A percentile compares a stretch with the other conserved stretches of the same genome.
Evolutionary conservation across 1,140 invertebrate species (phyloP).

Genomic region (Fopius arisanus): DNA sequence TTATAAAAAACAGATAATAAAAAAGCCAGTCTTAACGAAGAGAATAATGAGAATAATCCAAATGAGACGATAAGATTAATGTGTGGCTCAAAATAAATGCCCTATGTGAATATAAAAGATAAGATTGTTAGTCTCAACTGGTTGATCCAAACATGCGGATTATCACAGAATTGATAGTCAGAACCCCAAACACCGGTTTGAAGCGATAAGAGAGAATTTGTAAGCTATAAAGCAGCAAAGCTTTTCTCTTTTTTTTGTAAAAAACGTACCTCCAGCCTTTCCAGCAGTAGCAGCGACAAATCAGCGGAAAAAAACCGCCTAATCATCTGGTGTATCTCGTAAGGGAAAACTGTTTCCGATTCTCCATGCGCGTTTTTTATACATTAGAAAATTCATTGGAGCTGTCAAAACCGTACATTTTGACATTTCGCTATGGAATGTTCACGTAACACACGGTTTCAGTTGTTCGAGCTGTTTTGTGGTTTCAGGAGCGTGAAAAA

Average conservation of each 20-base stretch:
- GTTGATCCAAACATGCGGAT: not conserved
- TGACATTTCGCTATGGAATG: not conserved
- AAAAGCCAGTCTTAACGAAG: not conserved
- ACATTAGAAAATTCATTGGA: not conserved
- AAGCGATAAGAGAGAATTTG: not conserved
- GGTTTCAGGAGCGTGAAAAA: not conserved
- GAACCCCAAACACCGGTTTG: not conserved
- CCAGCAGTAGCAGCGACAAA: conserved; percentile 59
- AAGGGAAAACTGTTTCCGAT: conserved; percentile 42
- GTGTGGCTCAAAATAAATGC: not conserved
- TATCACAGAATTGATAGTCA: not conserved
- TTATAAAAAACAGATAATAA: not conserved
- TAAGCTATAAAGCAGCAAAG: conserved; percentile 45
- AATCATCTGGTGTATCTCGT: conserved; percentile 54
- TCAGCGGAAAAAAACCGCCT: conserved; percentile 51
- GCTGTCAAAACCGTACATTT: not conserved
- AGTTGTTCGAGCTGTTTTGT: not conserved
- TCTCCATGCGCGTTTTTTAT: conserved; percentile 8
- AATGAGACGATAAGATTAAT: conserved; percentile 1
- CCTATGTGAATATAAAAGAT: not conserved
- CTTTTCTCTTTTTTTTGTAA: conserved; percentile 36
- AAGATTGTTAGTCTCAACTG: not conserved
- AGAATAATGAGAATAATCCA: not conserved
- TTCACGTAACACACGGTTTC: not conserved
- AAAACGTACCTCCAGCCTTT: conserved; percentile 61